phyloP scores from a whole-genome alignment of 2,797 vertebrate genomes.

The Pygocentrus nattereri region DNA sequence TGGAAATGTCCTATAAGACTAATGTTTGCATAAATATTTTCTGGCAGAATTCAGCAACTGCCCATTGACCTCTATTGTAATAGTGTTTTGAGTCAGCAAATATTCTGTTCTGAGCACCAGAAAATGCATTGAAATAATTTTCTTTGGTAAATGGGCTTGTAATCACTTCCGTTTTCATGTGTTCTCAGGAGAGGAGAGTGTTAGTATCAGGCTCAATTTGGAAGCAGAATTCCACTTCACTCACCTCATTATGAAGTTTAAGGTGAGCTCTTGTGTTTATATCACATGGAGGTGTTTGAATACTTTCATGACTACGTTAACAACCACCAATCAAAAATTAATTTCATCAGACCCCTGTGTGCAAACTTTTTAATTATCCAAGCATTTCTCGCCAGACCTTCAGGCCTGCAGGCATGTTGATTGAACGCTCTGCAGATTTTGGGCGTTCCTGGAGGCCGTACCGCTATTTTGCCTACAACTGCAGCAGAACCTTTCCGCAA shows the following conservation, averaged over 20 bases:
- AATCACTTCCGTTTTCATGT: conserved; percentile 5
- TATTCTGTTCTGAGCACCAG: no score
- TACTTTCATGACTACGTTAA: background rate
- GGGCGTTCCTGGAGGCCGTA: conserved; percentile 86
- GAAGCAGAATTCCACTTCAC: conserved; percentile 90
- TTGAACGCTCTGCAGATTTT: conserved; percentile 84
- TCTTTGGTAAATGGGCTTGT: background rate
- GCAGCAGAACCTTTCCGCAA: conserved; percentile 82
- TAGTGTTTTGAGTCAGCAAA: background rate
- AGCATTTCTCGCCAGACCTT: conserved; percentile 79
- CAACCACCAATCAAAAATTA: background rate
- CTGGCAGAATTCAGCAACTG: no score
- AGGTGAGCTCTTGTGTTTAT: conserved; percentile 70
- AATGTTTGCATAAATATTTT: no score
- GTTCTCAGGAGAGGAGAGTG: conserved; percentile 80
- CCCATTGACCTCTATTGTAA: no score
- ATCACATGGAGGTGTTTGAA: background rate
- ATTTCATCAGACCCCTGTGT: background rate
- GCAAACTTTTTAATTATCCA: background rate
- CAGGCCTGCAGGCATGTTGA: conserved; percentile 86
- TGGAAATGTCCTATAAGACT: no score
- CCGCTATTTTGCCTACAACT: conserved; percentile 89
- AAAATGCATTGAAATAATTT: background rate
- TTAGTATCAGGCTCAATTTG: conserved; percentile 87
- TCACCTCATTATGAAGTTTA: conserved; percentile 92